Evolutionary conservation across 2,797 vertebrate genomes (phyloP).

Genomic region (Sparidentex hasta): DNA sequence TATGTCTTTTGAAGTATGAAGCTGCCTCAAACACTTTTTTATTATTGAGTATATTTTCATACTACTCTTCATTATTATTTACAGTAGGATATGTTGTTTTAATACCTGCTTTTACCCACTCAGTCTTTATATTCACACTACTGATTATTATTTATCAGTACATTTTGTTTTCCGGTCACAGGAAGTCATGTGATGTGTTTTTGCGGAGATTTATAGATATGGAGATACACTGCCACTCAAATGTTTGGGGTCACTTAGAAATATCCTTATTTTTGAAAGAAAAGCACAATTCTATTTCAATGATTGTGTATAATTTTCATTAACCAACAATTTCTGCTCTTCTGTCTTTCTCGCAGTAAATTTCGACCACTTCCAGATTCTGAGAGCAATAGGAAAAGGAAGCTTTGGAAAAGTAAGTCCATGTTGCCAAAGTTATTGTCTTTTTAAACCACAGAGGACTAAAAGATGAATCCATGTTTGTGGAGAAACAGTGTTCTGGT

Average conservation of each 20-base stretch:
- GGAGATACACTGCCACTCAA: too few species aligned
- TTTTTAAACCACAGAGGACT: neutral
- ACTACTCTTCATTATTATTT: neutral
- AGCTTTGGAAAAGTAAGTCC: slow-evolving; percentile 96
- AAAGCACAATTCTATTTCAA: too few species aligned
- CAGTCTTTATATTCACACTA: too few species aligned
- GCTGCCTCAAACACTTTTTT: slow-evolving; percentile 1
- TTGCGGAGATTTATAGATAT: too few species aligned
- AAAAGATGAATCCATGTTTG: neutral
- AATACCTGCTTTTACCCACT: too few species aligned
- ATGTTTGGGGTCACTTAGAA: too few species aligned
- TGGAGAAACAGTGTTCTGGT: neutral
- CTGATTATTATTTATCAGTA: too few species aligned
- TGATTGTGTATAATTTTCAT: neutral
- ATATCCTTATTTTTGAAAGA: too few species aligned
- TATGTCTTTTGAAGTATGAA: neutral
- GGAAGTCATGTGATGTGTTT: too few species aligned
- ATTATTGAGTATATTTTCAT: neutral
- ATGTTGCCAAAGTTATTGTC: neutral
- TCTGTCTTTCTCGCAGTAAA: slow-evolving; percentile 88
- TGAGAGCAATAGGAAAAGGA: slow-evolving; percentile 97
- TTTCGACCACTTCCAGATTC: slow-evolving; percentile 98
- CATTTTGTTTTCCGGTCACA: too few species aligned
- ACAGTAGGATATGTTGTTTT: too few species aligned
- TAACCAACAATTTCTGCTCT: slow-evolving; percentile 8